phyloP scores from a whole-genome alignment of 2,888 invertebrate species.

The Villa cingulata region DNA sequence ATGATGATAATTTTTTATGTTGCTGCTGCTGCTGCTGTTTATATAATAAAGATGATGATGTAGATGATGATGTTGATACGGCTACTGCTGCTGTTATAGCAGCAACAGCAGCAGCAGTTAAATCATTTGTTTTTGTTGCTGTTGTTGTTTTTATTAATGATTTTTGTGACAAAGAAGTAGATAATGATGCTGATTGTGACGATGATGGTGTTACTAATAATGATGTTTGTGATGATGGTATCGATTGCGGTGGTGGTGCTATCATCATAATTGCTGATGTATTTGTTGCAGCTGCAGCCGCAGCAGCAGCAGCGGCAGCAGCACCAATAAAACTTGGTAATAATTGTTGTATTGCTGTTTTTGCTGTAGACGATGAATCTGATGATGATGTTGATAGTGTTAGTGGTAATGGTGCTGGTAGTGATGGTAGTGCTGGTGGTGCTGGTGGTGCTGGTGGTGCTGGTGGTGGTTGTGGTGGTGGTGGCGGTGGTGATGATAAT shows the following conservation, averaged over 20 bases:
- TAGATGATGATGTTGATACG: not conserved
- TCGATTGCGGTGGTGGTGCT: constrained; percentile 4
- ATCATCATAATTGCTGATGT: not conserved
- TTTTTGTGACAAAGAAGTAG: too few relatives aligned
- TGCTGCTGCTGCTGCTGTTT: too few relatives aligned
- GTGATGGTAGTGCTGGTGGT: constrained; percentile 23
- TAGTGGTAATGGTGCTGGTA: not conserved
- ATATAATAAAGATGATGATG: too few relatives aligned
- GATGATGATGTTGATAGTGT: not conserved
- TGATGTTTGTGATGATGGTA: constrained; percentile 3
- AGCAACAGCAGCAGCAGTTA: not conserved
- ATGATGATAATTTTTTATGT: too few relatives aligned
- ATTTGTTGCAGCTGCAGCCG: constrained; percentile 9
- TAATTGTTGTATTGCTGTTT: constrained; percentile 25
- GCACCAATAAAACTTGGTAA: constrained; percentile 29
- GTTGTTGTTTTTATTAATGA: too few relatives aligned
- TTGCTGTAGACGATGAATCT: constrained; percentile 19
- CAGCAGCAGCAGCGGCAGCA: constrained; percentile 16
- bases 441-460: constrained; percentile 20
- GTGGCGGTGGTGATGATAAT: not conserved
- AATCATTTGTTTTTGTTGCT: not conserved
- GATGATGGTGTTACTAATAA: constrained; percentile 5
- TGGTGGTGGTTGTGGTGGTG: not conserved
- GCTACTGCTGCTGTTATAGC: not conserved
- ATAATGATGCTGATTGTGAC: constrained; percentile 6